Percentiles rank a stretch among this genome's conserved stretches.
These are phyloP conservation scores for Barbus barbus DNA, from an alignment of 2,113 vertebrate genomes.

Conservation along the genomic window DNA sequence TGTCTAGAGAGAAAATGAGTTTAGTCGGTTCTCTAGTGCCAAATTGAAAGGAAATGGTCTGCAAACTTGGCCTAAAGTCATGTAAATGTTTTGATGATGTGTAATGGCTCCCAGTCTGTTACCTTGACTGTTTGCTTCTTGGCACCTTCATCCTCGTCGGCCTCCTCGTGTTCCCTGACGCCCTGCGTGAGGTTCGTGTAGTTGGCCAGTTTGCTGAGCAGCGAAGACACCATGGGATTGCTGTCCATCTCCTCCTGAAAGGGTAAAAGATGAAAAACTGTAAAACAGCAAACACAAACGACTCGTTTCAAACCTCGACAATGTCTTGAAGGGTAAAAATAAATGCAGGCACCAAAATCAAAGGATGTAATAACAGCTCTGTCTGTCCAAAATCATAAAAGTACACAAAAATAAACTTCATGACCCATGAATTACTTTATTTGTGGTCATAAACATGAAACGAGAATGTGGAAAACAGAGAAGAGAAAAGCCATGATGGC, in stretches of 20 bases:
- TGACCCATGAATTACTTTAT: conserved; percentile 44
- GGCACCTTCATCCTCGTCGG: conserved; percentile 82
- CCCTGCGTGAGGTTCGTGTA: conserved; percentile 97
- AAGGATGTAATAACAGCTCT: conserved; percentile 50
- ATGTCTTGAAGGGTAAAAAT: background rate
- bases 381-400: conserved; percentile 50
- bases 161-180: conserved; percentile 94
- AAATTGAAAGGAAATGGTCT: background rate
- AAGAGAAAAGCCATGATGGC: background rate
- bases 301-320: background rate
- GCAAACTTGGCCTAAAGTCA: background rate
- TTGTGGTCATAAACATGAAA: conserved; percentile 25
- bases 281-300: background rate
- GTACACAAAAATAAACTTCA: conserved; percentile 40
- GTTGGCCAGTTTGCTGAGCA: conserved; percentile 94
- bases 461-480: conserved; percentile 32
- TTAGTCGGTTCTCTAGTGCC: background rate
- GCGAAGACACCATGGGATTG: conserved; percentile 96
- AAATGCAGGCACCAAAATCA: conserved; percentile 30
- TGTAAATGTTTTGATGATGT: too few relatives aligned
- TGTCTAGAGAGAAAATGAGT: conserved; percentile 31
- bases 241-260: conserved; percentile 97
- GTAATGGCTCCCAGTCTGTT: background rate
- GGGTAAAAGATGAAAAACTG: conserved; percentile 10
- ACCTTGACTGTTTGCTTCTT: conserved; percentile 80